A percentile compares a stretch with the other conserved stretches of the same genome.
phyloP scores from a whole-genome alignment of 2,797 vertebrate genomes.

The Pipistrellus kuhlii region DNA sequence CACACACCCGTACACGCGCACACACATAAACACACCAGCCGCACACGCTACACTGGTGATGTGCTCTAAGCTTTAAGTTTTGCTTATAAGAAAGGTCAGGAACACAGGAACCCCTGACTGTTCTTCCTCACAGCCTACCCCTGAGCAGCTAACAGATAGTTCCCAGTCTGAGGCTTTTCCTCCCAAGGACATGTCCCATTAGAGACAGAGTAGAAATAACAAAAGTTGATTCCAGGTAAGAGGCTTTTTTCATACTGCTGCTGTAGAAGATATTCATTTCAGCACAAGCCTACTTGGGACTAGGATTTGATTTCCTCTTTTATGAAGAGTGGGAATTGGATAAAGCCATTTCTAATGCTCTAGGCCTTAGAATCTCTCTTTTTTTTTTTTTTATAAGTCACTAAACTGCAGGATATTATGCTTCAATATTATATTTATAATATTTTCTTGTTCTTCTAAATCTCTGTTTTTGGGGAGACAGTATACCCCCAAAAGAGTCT shows the following conservation, averaged over 20 bases:
- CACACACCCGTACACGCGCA: accelerated
- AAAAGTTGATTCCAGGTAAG: not conserved
- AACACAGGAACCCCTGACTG: not conserved
- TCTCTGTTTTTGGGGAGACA: not conserved
- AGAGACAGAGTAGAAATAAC: not conserved
- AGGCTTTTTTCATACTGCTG: no score
- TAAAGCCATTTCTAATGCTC: not conserved
- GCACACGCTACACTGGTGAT: accelerated
- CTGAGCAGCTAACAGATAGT: accelerated
- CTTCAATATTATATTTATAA: not conserved
- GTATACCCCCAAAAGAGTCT: no score
- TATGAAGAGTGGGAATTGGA: not conserved
- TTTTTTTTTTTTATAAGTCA: not conserved
- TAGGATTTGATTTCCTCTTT: not conserved
- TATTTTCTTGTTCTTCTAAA: not conserved
- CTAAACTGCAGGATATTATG: not conserved
- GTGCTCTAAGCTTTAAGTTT: not conserved
- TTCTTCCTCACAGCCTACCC: not conserved
- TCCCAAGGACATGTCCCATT: not conserved
- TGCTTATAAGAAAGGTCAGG: not conserved
- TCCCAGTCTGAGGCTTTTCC: no score
- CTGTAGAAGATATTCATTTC: accelerated
- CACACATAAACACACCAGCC: accelerated
- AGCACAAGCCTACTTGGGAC: not conserved
- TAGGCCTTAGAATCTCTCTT: not conserved